phyloP scores from a whole-genome alignment of 1,140 invertebrate species.

The Calliopsis andreniformis region DNA sequence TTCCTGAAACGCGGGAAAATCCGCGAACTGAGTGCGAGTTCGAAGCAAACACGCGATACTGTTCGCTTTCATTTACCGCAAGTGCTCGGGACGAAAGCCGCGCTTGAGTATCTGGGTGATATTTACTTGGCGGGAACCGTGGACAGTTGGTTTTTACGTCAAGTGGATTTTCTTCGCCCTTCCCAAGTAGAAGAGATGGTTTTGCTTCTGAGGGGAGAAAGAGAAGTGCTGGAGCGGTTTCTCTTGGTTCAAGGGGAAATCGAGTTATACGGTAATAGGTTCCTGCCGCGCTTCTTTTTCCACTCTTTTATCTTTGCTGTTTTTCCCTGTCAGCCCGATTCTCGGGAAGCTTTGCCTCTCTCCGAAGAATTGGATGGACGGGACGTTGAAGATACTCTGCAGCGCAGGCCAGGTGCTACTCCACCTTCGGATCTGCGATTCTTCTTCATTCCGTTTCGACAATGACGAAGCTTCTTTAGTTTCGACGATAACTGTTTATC shows the following conservation, averaged over 20 bases:
- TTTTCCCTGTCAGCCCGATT: background rate
- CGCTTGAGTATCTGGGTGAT: background rate
- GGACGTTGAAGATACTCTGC: background rate
- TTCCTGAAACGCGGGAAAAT: background rate
- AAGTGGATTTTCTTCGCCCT: background rate
- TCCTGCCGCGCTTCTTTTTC: slow-evolving; percentile 11
- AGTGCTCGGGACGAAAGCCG: background rate
- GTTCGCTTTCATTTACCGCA: background rate
- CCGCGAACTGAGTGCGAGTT: too few species aligned
- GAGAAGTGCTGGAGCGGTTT: slow-evolving; percentile 11
- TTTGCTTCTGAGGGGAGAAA: background rate
- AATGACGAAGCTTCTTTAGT: background rate
- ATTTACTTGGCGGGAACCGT: slow-evolving; percentile 7
- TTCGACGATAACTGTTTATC: background rate
- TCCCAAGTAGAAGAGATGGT: background rate
- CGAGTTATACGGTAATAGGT: slow-evolving; percentile 49
- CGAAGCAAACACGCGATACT: background rate
- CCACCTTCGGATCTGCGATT: background rate
- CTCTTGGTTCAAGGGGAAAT: slow-evolving; percentile 37
- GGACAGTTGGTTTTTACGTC: slow-evolving; percentile 3
- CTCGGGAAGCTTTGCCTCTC: background rate
- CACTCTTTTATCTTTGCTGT: slow-evolving; percentile 11
- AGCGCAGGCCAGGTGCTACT: background rate
- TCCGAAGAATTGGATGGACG: background rate
- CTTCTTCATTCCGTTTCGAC: slow-evolving; percentile 16